Evolutionary conservation across 2,888 invertebrate genomes (phyloP), one percentile per base, ranked within the genome.

Genomic region (Meloe dianella): DNA sequence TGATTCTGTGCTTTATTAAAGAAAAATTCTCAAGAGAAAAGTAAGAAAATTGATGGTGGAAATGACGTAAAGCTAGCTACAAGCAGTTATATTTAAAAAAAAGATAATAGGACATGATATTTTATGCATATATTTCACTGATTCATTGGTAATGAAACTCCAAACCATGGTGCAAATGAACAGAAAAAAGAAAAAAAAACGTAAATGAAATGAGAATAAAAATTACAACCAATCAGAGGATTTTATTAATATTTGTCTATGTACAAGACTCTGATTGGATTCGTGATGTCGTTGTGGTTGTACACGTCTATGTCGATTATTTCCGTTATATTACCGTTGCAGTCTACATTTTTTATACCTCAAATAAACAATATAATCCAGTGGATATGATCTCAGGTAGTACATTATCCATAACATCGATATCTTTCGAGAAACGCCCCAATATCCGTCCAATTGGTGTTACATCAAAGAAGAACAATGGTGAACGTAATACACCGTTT

Each of bases 361-460:
- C 91, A 82, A 89, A 90, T 75, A 88, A 82, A 85, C 91, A 91
- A 88, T 87, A 91, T 82, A 89, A 84, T 84, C 87, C 88, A 86
- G 91, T 90, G 76, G 88, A 85, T 82, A 88, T 85, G 85, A 89
- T 86, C 84, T 86, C 86, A 70, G 91, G 91, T 59, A 92, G 87
- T 78, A 86, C 86, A 77, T 87, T 87, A 84, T 92, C 92, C 86
- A 91, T 82, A 74, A 90, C 86, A 82, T 92, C 91, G 76, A 92
- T 85, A 84, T 92, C 92, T 88, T 91, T 90, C 82, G 91, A 89
- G 85, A 91, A 92, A 82, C 91, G 88, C 85, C 89, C 85, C 67
- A 94, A 85, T 76, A 94, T 89, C 75, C 93, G 87, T 81, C 93
- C 93, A 73, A 89, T 76, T 57, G 93, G 93, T 64, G 93, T 93